Base-by-base conservation (phyloP, 2,888 invertebrate genomes). In the Standfussiana lucernea region DNA sequence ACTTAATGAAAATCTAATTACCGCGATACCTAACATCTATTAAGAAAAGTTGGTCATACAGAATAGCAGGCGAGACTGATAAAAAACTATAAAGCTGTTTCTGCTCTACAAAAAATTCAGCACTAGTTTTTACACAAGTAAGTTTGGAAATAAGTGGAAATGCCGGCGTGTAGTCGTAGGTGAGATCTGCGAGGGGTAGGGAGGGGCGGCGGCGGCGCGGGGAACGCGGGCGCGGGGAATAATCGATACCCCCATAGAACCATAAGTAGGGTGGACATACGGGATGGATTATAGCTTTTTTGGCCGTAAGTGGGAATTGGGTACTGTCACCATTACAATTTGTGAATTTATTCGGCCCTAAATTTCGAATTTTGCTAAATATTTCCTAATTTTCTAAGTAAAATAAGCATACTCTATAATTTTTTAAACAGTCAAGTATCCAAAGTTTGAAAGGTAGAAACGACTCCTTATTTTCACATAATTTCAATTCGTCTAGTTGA, bases 161-260 rank as follows among this genome's bases (percentile, higher is more conserved):
- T 87, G 83, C 78, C 79, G 80, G 69, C 77, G 82, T 76, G 84
- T 87, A 86, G 87, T 84, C 78, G 88, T 89, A 89, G 89, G 90
- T 87, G 89, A 90, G 90, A 89, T 89, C 90, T 88, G 89, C 85
- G 85, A 88, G 86, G 89, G 88, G 88, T 42, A 86, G 73, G 82
- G 80, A 50, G 79, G 70, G 76, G 77, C 59, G 70, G 79, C 66
- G 62, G 79, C 62, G 78, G 77, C 11, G 77, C 56, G 77, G 82
- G 59, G 80, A 77, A 68, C 32, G 77, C 88, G 88, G 83, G 85
- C 80, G 87, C 72, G 88, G 90, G 89, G 92, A 91, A 94, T 94
- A 95, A 94, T 94, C 94, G 94, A 94, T 96, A 96, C 93, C 94
- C 92, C 95, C 95, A 95, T 95, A 94, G 95, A 94, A 93, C 93